Base-by-base conservation (phyloP, 2,113 vertebrate genomes). In the Periophthalmus modestus region DNA sequence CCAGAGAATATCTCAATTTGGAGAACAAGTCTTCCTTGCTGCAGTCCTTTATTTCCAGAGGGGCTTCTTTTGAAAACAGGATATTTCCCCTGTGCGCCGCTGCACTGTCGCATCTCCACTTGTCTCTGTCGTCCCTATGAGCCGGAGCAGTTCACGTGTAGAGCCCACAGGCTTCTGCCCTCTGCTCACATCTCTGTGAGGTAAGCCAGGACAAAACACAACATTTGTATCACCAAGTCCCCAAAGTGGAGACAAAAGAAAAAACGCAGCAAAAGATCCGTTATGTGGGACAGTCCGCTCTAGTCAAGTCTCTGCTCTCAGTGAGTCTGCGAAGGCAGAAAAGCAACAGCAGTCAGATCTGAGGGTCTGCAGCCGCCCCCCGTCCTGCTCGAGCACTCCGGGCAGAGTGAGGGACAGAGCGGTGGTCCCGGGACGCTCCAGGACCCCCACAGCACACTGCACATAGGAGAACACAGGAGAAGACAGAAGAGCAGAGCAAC, bases 61-160 rank as follows among this genome's bases (percentile, higher is more conserved):
- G 76, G 72, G 88, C 86, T 91, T 91, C 89, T 89, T 86, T 80
- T 91, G 88, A 93, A 91, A 92, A 88, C 87, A 89, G 88, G 88
- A 91, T 74, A 36, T 88, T 74, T 80, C 80, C 75, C 82, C 72
- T 9, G 48, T 78, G 83, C 66, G 81, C 81, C 80, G 12, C 68
- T 59, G 76, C 81, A 52, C 70, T 82, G 88, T 73, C 74, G 83
- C 84, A 81, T 89, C 85, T 86, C 82, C 81, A 79, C 81, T 88
- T 75, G 84, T 85, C 85, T 79, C 74, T 75, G 76, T 75, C 78
- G 28, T 86, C 84, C 76, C 59, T 55, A 58, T 59, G 79, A 71
- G 81, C 80, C 67, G 77, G 75, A 80, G 12, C 73, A 71, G 85
- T 87, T 67, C 75, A 61, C 77, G 80, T 68, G 50, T 87, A 82